These are phyloP conservation scores for Euglossa dilemma DNA, from an alignment of 1,140 invertebrate species.

Conservation along the genomic window DNA sequence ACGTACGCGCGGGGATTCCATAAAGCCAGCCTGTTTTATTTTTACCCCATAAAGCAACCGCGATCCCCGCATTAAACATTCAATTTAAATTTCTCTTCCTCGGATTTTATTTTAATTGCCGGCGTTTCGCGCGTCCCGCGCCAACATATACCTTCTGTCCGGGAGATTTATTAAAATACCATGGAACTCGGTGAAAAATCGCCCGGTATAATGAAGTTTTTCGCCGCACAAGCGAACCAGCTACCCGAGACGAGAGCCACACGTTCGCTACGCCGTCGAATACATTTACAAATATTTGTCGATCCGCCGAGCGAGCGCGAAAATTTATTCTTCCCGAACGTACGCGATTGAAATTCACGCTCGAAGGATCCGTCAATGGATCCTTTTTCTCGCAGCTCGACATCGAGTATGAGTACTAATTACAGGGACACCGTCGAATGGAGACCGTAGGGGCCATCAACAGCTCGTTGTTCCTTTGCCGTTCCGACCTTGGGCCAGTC, in stretches of 20 bases:
- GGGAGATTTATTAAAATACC: slow-evolving; percentile 8
- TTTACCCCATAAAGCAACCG: background rate
- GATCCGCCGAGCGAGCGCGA: background rate
- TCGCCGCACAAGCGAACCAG: background rate
- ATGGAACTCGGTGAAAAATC: background rate
- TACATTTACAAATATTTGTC: slow-evolving; percentile 15
- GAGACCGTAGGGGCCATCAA: slow-evolving; percentile 10
- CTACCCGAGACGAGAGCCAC: background rate
- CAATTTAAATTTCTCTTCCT: slow-evolving; percentile 14
- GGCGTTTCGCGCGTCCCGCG: too few relatives aligned
- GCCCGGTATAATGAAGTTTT: background rate
- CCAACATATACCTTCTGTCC: background rate
- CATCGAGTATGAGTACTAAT: slow-evolving; percentile 27
- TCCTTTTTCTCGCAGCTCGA: slow-evolving; percentile 6
- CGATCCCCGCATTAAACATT: slow-evolving; percentile 14
- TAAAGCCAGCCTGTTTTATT: slow-evolving; percentile 37
- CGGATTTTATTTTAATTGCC: slow-evolving; percentile 12
- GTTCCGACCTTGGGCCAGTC: background rate
- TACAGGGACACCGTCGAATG: background rate
- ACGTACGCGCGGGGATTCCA: slow-evolving; percentile 1
- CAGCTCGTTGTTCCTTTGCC: slow-evolving; percentile 18
- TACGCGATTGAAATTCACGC: slow-evolving; percentile 6
- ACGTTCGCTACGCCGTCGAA: background rate
- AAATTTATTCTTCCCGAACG: slow-evolving; percentile 6
- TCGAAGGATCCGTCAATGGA: slow-evolving; percentile 3